These are phyloP conservation scores for Lamellibrachia luymesi DNA, from an alignment of 1,140 invertebrate species.

Conservation along the genomic window DNA sequence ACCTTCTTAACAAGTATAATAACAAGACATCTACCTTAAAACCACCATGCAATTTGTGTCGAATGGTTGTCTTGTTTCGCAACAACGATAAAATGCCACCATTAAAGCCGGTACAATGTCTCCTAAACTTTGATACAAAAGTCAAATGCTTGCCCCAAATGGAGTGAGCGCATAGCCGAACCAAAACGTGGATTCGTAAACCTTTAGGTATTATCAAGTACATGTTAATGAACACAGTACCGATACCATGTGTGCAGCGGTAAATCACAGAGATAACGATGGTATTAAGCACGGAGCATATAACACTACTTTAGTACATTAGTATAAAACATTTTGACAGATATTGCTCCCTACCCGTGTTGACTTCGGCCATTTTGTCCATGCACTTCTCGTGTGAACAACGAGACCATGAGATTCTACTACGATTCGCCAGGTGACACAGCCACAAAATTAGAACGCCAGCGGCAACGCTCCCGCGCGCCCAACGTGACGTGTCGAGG, in stretches of 20 bases:
- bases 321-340: constrained; percentile 5
- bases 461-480: background rate
- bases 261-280: background rate
- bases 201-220: background rate
- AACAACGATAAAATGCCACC: background rate
- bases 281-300: background rate
- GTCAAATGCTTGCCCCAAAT: background rate
- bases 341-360: constrained; percentile 3
- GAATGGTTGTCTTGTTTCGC: background rate
- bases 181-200: background rate
- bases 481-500: too few relatives aligned
- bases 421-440: background rate
- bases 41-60: background rate
- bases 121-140: background rate
- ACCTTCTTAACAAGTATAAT: background rate
- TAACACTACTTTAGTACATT: background rate
- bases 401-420: background rate
- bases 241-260: background rate
- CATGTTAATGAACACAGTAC: background rate
- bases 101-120: too few relatives aligned
- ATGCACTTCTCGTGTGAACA: background rate
- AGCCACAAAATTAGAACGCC: background rate
- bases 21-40: background rate
- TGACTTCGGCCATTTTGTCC: constrained; percentile 3
- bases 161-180: background rate